Evolutionary conservation across 2,797 vertebrate genomes (phyloP), one percentile per base, ranked within the genome.

Genomic region (Melanotaenia parkinsoni): DNA sequence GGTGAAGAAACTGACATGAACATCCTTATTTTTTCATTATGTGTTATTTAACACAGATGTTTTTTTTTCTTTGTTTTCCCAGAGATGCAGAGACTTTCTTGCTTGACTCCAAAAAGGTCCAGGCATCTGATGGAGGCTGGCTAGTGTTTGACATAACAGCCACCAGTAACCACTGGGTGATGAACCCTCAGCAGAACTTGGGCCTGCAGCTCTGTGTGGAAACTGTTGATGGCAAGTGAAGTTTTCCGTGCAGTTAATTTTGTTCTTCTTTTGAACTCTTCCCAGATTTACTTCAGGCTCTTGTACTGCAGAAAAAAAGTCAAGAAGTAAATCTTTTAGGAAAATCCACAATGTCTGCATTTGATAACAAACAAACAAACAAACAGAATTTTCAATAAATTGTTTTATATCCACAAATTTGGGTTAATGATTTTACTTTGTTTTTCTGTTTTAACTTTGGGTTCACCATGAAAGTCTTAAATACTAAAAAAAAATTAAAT

Each of bases 141-240:
- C 93, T 99, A 75, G 97, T 98, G 73, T 99, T 99, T 80, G 98
- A 99, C 92, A 97, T 99, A 86, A 99, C 98, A 13, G 97, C 94
- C 80, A 99, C 98, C 80, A 99, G 98, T 91, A 99, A 99, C 88
- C 97, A 99, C 72, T 99, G 98, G 98, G 95, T 99, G 81, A 96
- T 99, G 87, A 98, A 99, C 87, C 98, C 98, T 4, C 96, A 96
- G 91, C 98, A 97, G 93, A 99, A 99, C 91, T 89, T 99, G 92
- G 98, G 98, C 37, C 94, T 99, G 84, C 98, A 99, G 75, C 97
- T 99, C 79, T 97, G 96, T 57, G 96, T 95, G 83, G 98, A 99
- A 92, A 98, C 96, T 0, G 89, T 81, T 67, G 98, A 99, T 20
- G 97, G 98, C 96, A 96, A 96, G 96, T 84, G 22, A 75, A 78